Evolutionary conservation across 2,113 vertebrate genomes (phyloP).

Genomic region (Bombycilla garrulus): DNA sequence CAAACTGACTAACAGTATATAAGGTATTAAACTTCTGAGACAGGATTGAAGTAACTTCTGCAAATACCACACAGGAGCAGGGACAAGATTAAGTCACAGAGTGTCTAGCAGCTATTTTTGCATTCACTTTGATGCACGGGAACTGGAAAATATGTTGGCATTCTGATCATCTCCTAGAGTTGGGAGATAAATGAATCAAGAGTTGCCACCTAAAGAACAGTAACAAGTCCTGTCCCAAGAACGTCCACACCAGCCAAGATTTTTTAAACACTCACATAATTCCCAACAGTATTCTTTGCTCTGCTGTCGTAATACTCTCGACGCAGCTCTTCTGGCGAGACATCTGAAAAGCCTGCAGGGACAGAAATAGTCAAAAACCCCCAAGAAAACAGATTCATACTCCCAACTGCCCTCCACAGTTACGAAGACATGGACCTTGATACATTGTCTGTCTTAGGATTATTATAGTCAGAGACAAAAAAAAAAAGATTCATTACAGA

Average conservation of each 20-base stretch:
- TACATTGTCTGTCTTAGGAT: not conserved
- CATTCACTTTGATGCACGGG: not conserved
- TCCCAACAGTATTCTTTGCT: slow-evolving; percentile 78
- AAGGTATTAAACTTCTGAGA: not conserved
- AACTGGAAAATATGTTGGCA: not conserved
- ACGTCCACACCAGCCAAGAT: not conserved
- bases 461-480: not conserved
- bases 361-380: slow-evolving; percentile 43
- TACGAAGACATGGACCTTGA: not conserved
- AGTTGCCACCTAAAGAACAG: not conserved
- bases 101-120: not conserved
- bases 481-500: not conserved
- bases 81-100: not conserved
- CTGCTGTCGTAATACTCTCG: slow-evolving; percentile 84
- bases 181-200: not conserved
- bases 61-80: not conserved
- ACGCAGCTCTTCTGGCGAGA: slow-evolving; percentile 90
- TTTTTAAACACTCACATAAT: slow-evolving; percentile 80
- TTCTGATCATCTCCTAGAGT: not conserved
- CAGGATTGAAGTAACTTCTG: not conserved
- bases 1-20: not conserved
- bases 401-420: not conserved
- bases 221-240: not conserved
- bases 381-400: not conserved
- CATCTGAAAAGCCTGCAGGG: slow-evolving; percentile 84